A percentile compares a stretch with the other conserved stretches of the same genome.
phyloP scores from a whole-genome alignment of 2,113 vertebrate species.

The Vombatus ursinus region DNA sequence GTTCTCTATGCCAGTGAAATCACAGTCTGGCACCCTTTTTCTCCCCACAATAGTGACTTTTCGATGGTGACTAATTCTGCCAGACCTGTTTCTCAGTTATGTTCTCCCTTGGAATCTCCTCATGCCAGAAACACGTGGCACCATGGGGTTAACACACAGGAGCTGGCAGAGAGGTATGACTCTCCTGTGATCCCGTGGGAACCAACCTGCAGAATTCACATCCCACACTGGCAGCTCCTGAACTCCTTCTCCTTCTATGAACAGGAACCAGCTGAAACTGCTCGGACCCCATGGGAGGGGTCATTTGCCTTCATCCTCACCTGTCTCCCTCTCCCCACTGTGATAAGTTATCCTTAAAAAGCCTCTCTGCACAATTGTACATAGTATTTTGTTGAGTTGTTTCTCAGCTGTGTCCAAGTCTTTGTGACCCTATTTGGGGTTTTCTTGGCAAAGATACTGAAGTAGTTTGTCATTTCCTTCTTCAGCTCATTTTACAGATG shows the following conservation, averaged over 20 bases:
- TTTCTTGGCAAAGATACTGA: too few relatives aligned
- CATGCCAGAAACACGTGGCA: neutral
- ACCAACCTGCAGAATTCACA: neutral
- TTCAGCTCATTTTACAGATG: too few relatives aligned
- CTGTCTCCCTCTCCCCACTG: neutral
- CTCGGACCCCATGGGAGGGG: neutral
- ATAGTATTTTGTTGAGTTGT: too few relatives aligned
- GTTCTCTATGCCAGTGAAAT: neutral
- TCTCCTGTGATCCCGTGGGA: too few relatives aligned
- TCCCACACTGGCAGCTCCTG: too few relatives aligned
- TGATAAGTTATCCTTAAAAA: neutral
- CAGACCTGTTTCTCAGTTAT: constrained; percentile 8
- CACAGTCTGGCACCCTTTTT: neutral
- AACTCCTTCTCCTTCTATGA: too few relatives aligned
- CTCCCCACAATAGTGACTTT: neutral
- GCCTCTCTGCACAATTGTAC: neutral
- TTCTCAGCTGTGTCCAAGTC: too few relatives aligned
- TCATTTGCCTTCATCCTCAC: neutral
- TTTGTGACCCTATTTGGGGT: too few relatives aligned
- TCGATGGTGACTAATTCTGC: neutral
- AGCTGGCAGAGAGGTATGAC: rapidly evolving
- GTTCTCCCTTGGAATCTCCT: neutral
- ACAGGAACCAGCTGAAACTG: neutral
- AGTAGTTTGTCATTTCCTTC: too few relatives aligned
- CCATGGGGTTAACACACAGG: neutral